Percentiles rank a stretch among this genome's conserved stretches.
Evolutionary conservation across 2,888 invertebrate species (phyloP).

Genomic region (Ernsta delagoae): DNA sequence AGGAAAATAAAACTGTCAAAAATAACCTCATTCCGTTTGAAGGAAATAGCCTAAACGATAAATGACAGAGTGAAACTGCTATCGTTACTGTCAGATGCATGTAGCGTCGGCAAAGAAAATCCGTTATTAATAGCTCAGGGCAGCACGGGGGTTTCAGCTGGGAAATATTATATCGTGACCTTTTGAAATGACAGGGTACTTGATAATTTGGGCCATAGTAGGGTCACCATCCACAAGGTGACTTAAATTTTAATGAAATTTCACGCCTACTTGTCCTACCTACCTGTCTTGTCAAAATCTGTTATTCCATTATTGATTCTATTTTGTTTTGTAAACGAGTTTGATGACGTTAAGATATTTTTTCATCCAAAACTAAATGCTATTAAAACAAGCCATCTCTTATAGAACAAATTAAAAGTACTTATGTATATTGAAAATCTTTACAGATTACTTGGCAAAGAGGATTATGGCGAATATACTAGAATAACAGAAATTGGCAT

Average conservation of each 20-base stretch:
- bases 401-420: conserved; percentile 10
- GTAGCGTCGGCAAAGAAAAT: conserved; percentile 68
- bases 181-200: conserved; percentile 53
- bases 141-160: conserved; percentile 61
- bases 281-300: background rate
- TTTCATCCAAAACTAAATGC: too few species aligned
- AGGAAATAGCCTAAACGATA: conserved; percentile 49
- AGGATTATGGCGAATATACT: conserved; percentile 31
- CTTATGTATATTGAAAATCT: conserved; percentile 23
- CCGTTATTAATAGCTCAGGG: conserved; percentile 72
- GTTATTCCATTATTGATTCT: background rate
- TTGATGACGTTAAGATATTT: too few species aligned
- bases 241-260: conserved; percentile 32
- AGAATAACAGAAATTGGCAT: conserved; percentile 31
- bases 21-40: too few species aligned
- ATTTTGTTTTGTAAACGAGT: too few species aligned
- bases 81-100: conserved; percentile 79
- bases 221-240: conserved; percentile 37
- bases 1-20: too few species aligned
- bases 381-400: too few species aligned
- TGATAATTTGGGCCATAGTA: conserved; percentile 46
- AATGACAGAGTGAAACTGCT: conserved; percentile 60
- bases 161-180: conserved; percentile 69
- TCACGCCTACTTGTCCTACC: background rate
- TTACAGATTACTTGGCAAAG: conserved; percentile 30